Evolutionary conservation across 2,888 invertebrate species (phyloP).

Genomic region (Himalopsyche anomala): DNA sequence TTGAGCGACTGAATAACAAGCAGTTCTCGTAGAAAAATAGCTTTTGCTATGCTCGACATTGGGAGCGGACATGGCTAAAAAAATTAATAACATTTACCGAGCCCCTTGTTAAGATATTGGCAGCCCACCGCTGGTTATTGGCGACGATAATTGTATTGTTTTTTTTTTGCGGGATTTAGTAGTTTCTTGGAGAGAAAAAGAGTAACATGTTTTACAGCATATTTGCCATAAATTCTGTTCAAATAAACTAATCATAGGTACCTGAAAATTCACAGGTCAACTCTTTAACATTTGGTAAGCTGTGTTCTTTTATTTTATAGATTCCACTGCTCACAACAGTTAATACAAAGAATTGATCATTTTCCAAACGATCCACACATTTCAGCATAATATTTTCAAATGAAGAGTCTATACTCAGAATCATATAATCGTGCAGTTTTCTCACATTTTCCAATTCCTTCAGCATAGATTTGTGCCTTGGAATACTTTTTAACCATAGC

Average conservation of each 20-base stretch:
- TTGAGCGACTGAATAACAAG: too few species aligned
- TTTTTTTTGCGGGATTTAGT: too few species aligned
- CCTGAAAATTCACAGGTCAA: conserved; percentile 48
- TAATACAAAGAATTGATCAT: conserved; percentile 47
- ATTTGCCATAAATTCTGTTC: too few species aligned
- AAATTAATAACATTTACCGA: too few species aligned
- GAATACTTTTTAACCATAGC: not conserved
- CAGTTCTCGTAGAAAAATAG: too few species aligned
- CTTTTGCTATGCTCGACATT: too few species aligned
- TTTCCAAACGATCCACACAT: conserved; percentile 33
- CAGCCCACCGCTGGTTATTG: too few species aligned
- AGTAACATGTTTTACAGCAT: too few species aligned
- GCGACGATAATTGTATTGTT: too few species aligned
- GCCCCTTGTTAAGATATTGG: too few species aligned
- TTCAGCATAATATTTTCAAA: conserved; percentile 20
- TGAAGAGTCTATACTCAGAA: conserved; percentile 33
- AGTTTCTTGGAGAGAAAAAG: too few species aligned
- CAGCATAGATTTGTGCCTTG: conserved; percentile 31
- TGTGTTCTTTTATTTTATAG: conserved; percentile 51
- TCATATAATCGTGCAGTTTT: conserved; percentile 35
- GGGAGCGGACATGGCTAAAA: too few species aligned
- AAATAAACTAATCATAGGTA: not conserved
- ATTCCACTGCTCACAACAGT: conserved; percentile 39
- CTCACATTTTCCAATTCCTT: conserved; percentile 49
- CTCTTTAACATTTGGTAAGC: conserved; percentile 46